Base-by-base conservation (phyloP, 2,888 invertebrate genomes). In the Ctenicera cuprea region DNA sequence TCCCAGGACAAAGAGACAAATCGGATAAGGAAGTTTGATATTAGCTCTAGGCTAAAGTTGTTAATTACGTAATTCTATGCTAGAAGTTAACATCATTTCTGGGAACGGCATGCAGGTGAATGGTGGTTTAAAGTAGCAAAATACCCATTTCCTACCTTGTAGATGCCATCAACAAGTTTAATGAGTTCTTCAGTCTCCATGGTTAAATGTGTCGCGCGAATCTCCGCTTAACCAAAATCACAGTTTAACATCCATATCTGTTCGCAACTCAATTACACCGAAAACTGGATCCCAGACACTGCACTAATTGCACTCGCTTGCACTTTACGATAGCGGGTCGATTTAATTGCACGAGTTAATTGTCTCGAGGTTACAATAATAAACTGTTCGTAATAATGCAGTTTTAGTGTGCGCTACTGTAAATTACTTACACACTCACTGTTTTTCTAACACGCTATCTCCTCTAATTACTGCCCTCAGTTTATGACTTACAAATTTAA, bases 161-260 rank as follows among this genome's bases (percentile, higher is more conserved):
- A 96, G 85, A 95, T 95, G 83, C 95, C 95, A 88, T 96, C 95
- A 83, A 95, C 95, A 83, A 95, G 92, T 89, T 95, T 95, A 85
- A 95, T 95, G 82, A 95, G 92, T 89, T 95, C 95, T 87, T 96
- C 95, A 83, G 95, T 95, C 90, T 96, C 95, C 94, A 94, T 91
- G 54, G 66, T 71, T 80, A 80, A 33, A 54, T 45, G 38, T 65
- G 61, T 70, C 57, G 41, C 66, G 43, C 52, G 50, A 52, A 14
- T 62, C 20, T 16, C 22, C 16, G 20, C 54, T 64, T 52, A 50
- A 63, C 63, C 54, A 50, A 71, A 71, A 68, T 74, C 71, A 74
- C 73, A 89, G 82, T 83, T 83, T 87, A 87, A 81, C 73, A 73
- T 78, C 76, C 79, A 80, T 77, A 78, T 74, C 68, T 71, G 54